Percentiles rank a stretch among this genome's conserved stretches.
phyloP scores from a whole-genome alignment of 2,888 invertebrate species.

The Aproaerema taeniolella region DNA sequence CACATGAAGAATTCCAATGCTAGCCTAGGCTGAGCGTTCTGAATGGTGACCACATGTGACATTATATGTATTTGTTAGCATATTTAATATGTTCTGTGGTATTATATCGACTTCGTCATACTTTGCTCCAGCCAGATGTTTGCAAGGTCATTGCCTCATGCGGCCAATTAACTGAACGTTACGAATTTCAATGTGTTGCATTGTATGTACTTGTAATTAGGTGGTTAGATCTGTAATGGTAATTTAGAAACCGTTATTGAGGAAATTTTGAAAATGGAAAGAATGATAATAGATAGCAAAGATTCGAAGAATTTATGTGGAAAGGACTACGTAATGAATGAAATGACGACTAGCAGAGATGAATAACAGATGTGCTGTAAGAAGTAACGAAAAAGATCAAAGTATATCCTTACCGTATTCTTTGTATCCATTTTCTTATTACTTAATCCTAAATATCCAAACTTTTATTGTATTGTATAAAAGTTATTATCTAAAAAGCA shows the following conservation, averaged over 20 bases:
- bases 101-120: constrained; percentile 45
- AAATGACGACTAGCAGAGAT: no score
- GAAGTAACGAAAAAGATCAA: no score
- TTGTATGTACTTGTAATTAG: no score
- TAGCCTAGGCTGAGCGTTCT: neutral
- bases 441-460: constrained; percentile 22
- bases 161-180: constrained; percentile 26
- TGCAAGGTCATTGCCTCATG: constrained; percentile 51
- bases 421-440: constrained; percentile 33
- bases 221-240: no score
- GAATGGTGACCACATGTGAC: constrained; percentile 68
- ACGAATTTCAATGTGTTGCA: neutral
- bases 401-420: constrained; percentile 41
- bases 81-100: no score
- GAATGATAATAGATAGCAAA: no score
- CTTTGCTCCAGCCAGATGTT: constrained; percentile 67
- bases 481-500: constrained; percentile 52
- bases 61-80: no score
- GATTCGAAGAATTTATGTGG: no score
- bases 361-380: no score
- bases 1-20: neutral
- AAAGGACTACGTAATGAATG: no score
- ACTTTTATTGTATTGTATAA: constrained; percentile 25
- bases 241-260: no score
- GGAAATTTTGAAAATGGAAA: no score